Base-by-base conservation (phyloP, 1,140 invertebrate species). In the Andrena cerasifolii region DNA sequence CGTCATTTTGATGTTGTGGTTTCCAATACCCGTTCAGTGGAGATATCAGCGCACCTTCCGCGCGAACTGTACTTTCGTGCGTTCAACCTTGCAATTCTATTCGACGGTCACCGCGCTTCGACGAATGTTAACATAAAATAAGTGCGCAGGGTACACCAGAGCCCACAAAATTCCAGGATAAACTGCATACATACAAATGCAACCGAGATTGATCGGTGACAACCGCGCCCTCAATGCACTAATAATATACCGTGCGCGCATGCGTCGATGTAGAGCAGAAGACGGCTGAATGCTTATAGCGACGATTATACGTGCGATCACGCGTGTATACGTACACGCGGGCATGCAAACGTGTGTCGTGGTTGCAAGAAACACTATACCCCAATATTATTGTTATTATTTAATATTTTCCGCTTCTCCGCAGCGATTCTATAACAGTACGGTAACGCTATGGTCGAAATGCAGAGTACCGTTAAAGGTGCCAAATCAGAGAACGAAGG, bases 1-100 rank as follows among this genome's bases (percentile, higher is more conserved):
- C 71, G 95, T 96, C 95, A 96, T 96, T 28, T 87, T 89, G 43
- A 43, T 54, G 14, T 74, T 49, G n/a, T 36, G 31, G 49, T 45
- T 10, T n/a, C n/a, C 12, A 21, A 5, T 26, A 31, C 10, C 10
- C n/a, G 24, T 31, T 14, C 4, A 47, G 40, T 49, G 6, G 3
- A 56, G 47, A n/a, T 61, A 78, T 54, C 7, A 47, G 10, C 24
- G 63, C 26, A 21, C 8, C 10, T 58, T 40, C 14, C 1, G n/a
- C 26, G 40, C 49, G 47, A 58, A 40, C 28, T n/a, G 3, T 1
- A 31, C 24, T 24, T 56, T 47, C 43, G 31, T 45, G 43, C 26
- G 40, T 14, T 4, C 12, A 21, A 45, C 26, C n/a, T 24, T 51
- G 18, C 31, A 56, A 33, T 21, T 66, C 7, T 18, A 59, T 7